phyloP scores from a whole-genome alignment of 2,113 vertebrate genomes.

The Paradoxurus hermaphroditus region DNA sequence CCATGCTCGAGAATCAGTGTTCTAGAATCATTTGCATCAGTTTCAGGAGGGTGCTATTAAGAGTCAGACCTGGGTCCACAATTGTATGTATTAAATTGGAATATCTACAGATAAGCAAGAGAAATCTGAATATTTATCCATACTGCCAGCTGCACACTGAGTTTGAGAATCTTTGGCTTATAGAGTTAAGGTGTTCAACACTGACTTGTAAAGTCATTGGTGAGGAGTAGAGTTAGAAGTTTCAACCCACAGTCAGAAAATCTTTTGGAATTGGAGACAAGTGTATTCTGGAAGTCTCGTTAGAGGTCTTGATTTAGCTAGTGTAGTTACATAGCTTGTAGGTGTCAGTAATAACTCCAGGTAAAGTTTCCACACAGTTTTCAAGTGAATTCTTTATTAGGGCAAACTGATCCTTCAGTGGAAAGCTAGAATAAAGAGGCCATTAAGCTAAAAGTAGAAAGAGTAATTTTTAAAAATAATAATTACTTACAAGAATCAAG shows the following conservation, averaged over 20 bases:
- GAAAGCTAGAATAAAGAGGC: background rate
- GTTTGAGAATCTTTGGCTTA: background rate
- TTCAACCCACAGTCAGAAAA: background rate
- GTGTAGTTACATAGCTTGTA: background rate
- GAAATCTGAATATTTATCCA: background rate
- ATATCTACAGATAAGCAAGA: background rate
- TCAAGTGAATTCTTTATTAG: background rate
- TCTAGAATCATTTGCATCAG: background rate
- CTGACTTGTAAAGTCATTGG: background rate
- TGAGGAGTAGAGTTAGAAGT: background rate
- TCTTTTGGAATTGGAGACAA: background rate
- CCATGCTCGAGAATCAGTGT: background rate
- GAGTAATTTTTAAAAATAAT: background rate
- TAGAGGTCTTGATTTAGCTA: background rate
- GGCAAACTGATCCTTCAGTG: background rate
- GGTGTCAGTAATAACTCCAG: background rate
- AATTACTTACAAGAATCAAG: background rate
- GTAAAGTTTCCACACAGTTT: background rate
- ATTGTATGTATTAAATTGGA: background rate
- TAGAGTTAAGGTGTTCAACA: background rate
- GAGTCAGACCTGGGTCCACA: background rate
- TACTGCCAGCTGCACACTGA: background rate
- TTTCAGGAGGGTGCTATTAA: background rate
- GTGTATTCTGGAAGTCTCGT: background rate
- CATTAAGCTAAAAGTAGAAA: background rate